phyloP scores from a whole-genome alignment of 2,888 invertebrate genomes.

The Sinentomon sp. region DNA sequence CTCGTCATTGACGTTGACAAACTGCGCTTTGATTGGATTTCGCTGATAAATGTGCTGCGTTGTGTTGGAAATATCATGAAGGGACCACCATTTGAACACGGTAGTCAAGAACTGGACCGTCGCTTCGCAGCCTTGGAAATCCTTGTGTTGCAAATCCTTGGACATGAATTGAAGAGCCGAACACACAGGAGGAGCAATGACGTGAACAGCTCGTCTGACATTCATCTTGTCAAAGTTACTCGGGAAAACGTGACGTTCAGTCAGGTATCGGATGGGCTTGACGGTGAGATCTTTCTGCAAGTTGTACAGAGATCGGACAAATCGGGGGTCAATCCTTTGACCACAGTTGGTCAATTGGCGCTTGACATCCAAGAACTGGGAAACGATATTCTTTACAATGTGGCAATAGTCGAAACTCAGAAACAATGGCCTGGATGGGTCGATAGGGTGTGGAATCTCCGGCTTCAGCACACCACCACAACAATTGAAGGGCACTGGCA shows the following conservation, averaged over 20 bases:
- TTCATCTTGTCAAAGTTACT: constrained; percentile 3
- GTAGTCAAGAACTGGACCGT: constrained; percentile 8
- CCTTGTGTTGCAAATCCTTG: background rate
- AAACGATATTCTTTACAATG: constrained; percentile 10
- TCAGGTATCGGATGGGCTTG: background rate
- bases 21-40: constrained; percentile 2
- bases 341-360: constrained; percentile 1
- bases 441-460: constrained; percentile 4
- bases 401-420: constrained; percentile 10
- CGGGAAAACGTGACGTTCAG: background rate
- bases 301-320: background rate
- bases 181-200: background rate
- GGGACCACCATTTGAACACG: constrained; percentile 8
- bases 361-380: constrained; percentile 7
- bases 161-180: background rate
- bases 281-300: background rate
- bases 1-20: constrained; percentile 4
- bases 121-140: constrained; percentile 1
- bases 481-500: constrained; percentile 7
- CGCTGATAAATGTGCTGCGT: constrained; percentile 4
- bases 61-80: constrained; percentile 5
- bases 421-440: constrained; percentile 6
- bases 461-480: constrained; percentile 5
- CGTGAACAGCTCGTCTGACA: background rate
- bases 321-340: background rate